Evolutionary conservation across 2,888 invertebrate genomes (phyloP).

Genomic region (Plagiodera versicolora): DNA sequence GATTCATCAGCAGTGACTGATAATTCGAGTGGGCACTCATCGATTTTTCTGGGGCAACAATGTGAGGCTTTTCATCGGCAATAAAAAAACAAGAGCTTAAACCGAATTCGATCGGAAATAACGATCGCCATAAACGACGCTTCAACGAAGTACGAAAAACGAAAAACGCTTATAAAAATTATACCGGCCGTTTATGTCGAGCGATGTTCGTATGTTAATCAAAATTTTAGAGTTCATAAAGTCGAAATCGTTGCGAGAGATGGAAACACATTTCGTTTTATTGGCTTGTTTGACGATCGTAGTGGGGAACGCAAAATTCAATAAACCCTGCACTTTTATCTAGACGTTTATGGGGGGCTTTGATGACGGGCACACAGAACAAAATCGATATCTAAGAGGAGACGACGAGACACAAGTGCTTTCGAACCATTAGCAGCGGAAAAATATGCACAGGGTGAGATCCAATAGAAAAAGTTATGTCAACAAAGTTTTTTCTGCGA

Average conservation of each 20-base stretch:
- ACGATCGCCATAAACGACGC: not conserved
- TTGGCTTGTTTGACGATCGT: slow-evolving; percentile 21
- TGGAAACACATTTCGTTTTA: slow-evolving; percentile 23
- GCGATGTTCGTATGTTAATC: slow-evolving; percentile 23
- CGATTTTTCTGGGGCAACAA: too few relatives aligned
- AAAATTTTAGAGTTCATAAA: slow-evolving; percentile 29
- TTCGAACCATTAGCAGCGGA: not conserved
- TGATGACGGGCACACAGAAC: not conserved
- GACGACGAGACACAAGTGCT: not conserved
- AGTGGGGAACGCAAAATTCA: slow-evolving; percentile 24
- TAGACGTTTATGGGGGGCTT: slow-evolving; percentile 1
- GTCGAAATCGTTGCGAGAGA: slow-evolving; percentile 15
- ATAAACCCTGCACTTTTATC: slow-evolving; percentile 7
- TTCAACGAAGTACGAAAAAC: not conserved
- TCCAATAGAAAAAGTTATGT: too few relatives aligned
- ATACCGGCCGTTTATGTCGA: slow-evolving; percentile 38
- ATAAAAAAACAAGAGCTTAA: not conserved
- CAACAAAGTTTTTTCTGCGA: too few relatives aligned
- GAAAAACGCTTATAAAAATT: slow-evolving; percentile 20
- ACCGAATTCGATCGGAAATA: not conserved
- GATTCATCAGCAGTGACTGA: too few relatives aligned
- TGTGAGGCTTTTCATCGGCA: not conserved
- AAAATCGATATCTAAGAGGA: not conserved
- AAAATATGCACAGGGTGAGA: too few relatives aligned
- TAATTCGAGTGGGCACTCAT: too few relatives aligned